phyloP scores from a whole-genome alignment of 1,140 invertebrate genomes.

The Sycobia sp. region DNA sequence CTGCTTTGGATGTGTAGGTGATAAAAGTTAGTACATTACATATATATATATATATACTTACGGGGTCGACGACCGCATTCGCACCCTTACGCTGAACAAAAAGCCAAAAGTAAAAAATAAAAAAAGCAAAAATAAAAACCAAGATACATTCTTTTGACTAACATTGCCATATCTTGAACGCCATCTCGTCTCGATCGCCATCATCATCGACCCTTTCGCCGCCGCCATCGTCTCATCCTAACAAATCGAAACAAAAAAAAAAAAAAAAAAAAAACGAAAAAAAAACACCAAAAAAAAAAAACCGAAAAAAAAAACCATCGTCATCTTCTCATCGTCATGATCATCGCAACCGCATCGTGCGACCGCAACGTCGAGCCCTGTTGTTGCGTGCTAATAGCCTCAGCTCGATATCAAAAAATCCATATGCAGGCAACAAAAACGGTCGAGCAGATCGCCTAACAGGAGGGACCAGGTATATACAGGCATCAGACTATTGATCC shows the following conservation, averaged over 20 bases:
- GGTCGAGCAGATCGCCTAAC: conserved; percentile 38
- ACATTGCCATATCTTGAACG: conserved; percentile 37
- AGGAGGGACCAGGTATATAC: conserved; percentile 54
- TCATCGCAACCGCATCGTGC: conserved; percentile 40
- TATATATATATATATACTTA: too few species aligned
- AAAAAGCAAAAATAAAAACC: too few species aligned
- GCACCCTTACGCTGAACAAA: conserved; percentile 30
- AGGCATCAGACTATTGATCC: conserved; percentile 1
- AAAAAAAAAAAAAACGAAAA: too few species aligned
- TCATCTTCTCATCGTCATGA: conserved; percentile 37
- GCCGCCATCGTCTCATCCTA: too few species aligned
- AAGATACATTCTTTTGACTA: conserved; percentile 6
- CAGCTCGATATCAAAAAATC: conserved; percentile 44
- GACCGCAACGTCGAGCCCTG: conserved; percentile 36
- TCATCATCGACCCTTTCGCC: conserved; percentile 7
- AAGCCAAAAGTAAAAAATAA: too few species aligned
- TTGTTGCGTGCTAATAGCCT: conserved; percentile 42
- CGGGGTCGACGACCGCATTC: conserved; percentile 45
- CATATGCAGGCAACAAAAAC: conserved; percentile 45
- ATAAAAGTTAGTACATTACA: conserved; percentile 47
- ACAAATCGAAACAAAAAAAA: too few species aligned
- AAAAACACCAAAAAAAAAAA: too few species aligned
- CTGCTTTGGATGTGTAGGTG: conserved; percentile 61
- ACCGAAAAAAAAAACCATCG: too few species aligned
- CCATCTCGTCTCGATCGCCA: conserved; percentile 11